Evolutionary conservation across 1,140 invertebrate genomes (phyloP).

Genomic region (Lepeophtheirus salmonis): DNA sequence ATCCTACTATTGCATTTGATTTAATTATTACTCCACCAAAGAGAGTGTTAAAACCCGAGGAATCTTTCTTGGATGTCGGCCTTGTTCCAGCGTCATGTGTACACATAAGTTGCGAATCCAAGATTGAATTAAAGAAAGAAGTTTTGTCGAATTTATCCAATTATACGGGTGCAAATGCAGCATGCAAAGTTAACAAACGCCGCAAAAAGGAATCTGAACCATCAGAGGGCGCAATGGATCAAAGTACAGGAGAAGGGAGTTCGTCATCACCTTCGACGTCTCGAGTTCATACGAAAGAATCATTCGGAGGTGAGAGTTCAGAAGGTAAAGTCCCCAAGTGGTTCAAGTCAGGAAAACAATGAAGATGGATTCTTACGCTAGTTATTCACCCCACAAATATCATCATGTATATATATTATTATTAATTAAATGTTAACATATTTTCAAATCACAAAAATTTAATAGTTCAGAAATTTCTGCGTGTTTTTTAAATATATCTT

Average conservation of each 20-base stretch:
- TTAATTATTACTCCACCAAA: constrained; percentile 1
- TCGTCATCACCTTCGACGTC: background rate
- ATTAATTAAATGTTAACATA: background rate
- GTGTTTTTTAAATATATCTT: background rate
- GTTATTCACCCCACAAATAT: background rate
- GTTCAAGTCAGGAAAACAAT: background rate
- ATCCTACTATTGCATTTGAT: background rate
- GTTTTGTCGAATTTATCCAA: background rate
- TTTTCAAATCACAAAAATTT: background rate
- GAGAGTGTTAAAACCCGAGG: background rate
- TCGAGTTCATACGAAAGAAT: background rate
- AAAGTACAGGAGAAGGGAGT: background rate
- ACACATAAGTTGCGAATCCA: background rate
- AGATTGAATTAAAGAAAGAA: background rate
- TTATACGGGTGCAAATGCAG: constrained; percentile 3
- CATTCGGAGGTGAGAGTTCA: background rate
- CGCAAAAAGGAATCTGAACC: too few species aligned
- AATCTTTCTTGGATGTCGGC: background rate
- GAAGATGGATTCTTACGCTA: background rate
- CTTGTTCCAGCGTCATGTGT: background rate
- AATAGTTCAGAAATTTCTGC: background rate
- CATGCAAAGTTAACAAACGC: background rate
- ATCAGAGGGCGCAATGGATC: background rate
- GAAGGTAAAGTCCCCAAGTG: constrained; percentile 1
- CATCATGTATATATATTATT: constrained; percentile 1